phyloP scores from a whole-genome alignment of 37 sponge, comb jelly and placozoan genomes.

The Aphrocallistes beatrix region DNA sequence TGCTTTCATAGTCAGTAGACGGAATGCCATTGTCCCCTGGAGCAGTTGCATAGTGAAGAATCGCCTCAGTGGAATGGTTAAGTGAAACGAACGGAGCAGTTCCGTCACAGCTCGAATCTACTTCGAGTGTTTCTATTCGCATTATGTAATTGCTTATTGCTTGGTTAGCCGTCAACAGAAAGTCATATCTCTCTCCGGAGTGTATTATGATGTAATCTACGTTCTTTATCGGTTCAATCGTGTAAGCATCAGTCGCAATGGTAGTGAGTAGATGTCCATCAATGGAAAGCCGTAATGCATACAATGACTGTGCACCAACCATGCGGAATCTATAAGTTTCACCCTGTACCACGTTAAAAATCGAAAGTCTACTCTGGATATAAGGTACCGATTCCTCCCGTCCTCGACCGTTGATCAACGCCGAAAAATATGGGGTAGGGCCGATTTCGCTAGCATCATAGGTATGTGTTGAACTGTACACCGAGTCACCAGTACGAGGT shows the following conservation, averaged over 20 bases:
- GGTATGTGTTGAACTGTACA: background rate
- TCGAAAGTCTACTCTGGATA: background rate
- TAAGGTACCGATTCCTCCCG: background rate
- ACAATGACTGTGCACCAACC: background rate
- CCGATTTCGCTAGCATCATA: background rate
- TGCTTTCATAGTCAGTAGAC: background rate
- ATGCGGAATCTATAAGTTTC: too few species aligned
- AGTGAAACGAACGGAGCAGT: background rate
- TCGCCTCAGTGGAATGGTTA: conserved; percentile 3
- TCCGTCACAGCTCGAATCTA: background rate
- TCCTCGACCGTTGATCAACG: background rate
- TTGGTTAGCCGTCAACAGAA: conserved; percentile 33
- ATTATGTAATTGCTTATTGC: background rate
- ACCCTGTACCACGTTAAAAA: background rate
- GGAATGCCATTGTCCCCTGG: background rate
- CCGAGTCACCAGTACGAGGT: background rate
- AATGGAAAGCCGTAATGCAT: conserved; percentile 30
- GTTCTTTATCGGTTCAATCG: conserved; percentile 22
- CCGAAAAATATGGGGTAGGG: background rate
- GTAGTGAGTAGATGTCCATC: conserved; percentile 45
- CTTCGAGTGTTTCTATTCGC: background rate
- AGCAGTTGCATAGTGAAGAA: background rate
- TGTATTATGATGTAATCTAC: conserved; percentile 63
- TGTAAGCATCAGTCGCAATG: conserved; percentile 48
- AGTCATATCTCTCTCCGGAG: conserved; percentile 67